Base-by-base conservation (phyloP, 2,888 invertebrate genomes). In the Ophion ventricosus region DNA sequence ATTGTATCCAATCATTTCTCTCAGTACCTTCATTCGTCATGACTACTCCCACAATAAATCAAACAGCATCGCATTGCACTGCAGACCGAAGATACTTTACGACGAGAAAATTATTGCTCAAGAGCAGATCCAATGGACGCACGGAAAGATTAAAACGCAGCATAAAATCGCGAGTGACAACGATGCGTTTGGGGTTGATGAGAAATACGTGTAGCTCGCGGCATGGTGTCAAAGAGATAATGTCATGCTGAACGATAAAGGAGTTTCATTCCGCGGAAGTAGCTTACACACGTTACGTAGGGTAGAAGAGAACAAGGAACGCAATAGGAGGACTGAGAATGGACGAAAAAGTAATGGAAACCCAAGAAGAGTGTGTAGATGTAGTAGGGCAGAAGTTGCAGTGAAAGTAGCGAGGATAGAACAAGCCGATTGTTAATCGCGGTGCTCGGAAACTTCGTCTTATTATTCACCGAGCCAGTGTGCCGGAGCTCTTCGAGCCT, bases 371-470 rank as follows among this genome's bases (percentile, higher is more conserved):
- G 73, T 35, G 59, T 49, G 81, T 64, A 57, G 61, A 64, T 66
- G 56, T 25, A 23, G 73, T 14, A 35, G 64, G 56, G 26, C 61
- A 20, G 73, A 73, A 66, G 63, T 64, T 59, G 76, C n/a, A 73
- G 69, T 54, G 5, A 43, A 75, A 57, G 80, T 76, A 67, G 67
- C 56, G 29, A 25, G 80, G 76, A 80, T 63, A 67, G 84, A 81
- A 84, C 84, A 76, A 86, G 84, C 74, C 84, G 86, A 84, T 84
- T 84, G 84, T 84, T 82, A 84, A 84, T 84, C 84, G 84, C 61
- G 59, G 70, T 72, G 75, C 82, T 82, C 79, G 81, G 84, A 82
- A 84, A 79, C 67, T 84, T 82, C 61, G 70, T 82, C 84, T 84
- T 84, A 84, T 84, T 84, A 84, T 84, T 84, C 84, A 79, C 84